These are phyloP conservation scores for Cyanoramphus novaezelandiae DNA, from an alignment of 2,113 vertebrate genomes.

Conservation along the genomic window DNA sequence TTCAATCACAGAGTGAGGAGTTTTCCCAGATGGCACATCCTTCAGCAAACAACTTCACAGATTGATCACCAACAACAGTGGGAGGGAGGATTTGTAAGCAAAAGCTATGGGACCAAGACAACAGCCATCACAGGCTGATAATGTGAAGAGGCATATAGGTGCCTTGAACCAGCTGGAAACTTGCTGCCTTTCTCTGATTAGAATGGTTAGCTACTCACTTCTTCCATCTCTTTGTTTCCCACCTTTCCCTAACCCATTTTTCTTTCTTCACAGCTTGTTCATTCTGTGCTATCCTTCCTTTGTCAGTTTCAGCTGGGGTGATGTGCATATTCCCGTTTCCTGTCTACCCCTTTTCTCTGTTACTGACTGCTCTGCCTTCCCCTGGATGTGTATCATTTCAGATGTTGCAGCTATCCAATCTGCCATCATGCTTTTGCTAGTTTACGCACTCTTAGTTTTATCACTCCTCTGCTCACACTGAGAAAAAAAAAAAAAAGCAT, in stretches of 20 bases:
- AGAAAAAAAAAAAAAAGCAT: not conserved
- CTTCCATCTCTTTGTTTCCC: not conserved
- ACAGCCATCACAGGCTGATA: not conserved
- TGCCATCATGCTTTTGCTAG: not conserved
- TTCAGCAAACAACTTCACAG: not conserved
- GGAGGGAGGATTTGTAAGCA: not conserved
- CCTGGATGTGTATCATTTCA: not conserved
- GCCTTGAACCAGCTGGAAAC: not conserved
- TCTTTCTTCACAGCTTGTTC: accelerated
- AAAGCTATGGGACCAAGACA: not conserved
- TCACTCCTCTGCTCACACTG: not conserved
- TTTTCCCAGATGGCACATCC: not conserved
- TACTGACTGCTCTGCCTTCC: not conserved
- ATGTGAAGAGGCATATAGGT: not conserved
- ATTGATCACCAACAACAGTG: not conserved
- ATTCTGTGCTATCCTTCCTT: not conserved
- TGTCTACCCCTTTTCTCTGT: not conserved
- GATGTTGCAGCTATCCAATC: not conserved
- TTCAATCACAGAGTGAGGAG: not conserved
- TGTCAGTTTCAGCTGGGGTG: not conserved
- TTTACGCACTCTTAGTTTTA: not conserved
- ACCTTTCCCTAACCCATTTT: not conserved
- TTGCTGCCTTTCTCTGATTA: not conserved
- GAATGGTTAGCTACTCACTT: not conserved
- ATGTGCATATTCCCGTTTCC: not conserved